phyloP scores from a whole-genome alignment of 2,797 vertebrate species.

The Mallotus villosus region DNA sequence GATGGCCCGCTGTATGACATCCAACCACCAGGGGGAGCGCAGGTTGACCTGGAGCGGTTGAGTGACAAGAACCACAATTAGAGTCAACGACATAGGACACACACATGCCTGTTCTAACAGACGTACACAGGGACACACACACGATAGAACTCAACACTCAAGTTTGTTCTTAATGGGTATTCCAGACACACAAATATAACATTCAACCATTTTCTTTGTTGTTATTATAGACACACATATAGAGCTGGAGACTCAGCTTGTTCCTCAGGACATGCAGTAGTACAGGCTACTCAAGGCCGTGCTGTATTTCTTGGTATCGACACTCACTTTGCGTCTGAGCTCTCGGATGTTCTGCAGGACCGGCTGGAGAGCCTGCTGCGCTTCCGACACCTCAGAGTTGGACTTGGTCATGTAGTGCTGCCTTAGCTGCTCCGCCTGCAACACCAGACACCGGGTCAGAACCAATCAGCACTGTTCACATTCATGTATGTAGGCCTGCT shows the following conservation, averaged over 20 bases:
- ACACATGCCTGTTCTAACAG: neutral
- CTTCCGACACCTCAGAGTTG: conserved; percentile 92
- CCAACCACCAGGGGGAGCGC: conserved; percentile 94
- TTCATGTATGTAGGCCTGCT: neutral
- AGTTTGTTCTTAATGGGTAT: too few species aligned
- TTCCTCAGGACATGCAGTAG: too few species aligned
- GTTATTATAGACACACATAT: too few species aligned
- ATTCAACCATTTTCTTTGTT: too few species aligned
- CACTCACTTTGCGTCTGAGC: conserved; percentile 86
- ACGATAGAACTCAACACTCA: too few species aligned
- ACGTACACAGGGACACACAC: too few species aligned
- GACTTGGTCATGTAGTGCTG: conserved; percentile 99
- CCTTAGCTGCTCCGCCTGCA: conserved; percentile 89
- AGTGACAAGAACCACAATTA: neutral
- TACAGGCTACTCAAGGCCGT: too few species aligned
- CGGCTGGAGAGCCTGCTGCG: conserved; percentile 88
- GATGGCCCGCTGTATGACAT: conserved; percentile 84
- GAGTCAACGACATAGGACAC: neutral
- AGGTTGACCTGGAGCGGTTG: conserved; percentile 77
- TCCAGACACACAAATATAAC: too few species aligned
- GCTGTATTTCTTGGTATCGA: too few species aligned
- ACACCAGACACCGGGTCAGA: neutral
- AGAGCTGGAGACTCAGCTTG: too few species aligned
- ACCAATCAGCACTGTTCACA: neutral
- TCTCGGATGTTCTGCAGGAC: conserved; percentile 91